phyloP scores from a whole-genome alignment of 2,888 invertebrate genomes.

The Dasypogon diadema region DNA sequence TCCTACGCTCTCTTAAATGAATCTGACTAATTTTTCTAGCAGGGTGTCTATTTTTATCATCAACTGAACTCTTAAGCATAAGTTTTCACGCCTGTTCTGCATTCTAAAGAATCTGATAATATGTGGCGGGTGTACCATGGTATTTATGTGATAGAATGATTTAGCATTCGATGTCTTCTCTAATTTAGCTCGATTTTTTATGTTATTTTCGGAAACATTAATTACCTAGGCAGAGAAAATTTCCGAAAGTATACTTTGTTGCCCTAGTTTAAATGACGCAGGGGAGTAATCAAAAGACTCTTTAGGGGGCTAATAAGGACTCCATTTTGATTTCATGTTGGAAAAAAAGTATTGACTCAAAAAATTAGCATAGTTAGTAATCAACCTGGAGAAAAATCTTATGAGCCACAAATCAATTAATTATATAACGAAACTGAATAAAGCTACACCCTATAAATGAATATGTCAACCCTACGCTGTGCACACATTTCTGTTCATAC shows the following conservation, averaged over 20 bases:
- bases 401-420: too few relatives aligned
- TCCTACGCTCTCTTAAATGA: neutral
- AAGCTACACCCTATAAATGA: too few relatives aligned
- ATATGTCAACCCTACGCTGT: too few relatives aligned
- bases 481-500: too few relatives aligned
- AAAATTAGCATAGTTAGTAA: too few relatives aligned
- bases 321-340: too few relatives aligned
- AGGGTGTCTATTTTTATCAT: neutral
- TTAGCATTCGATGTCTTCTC: constrained; percentile 18
- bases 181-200: neutral
- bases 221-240: neutral
- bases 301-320: too few relatives aligned
- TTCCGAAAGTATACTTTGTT: neutral
- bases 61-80: constrained; percentile 5
- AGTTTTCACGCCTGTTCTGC: neutral
- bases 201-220: neutral
- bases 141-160: constrained; percentile 7
- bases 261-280: neutral
- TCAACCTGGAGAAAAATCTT: too few relatives aligned
- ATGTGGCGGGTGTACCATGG: neutral
- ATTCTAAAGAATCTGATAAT: neutral
- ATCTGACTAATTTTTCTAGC: constrained; percentile 10
- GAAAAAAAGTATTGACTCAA: too few relatives aligned
- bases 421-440: too few relatives aligned
- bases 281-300: neutral